A percentile compares a stretch with the other conserved stretches of the same genome.
Evolutionary conservation across 1,140 invertebrate genomes (phyloP).

Genomic region (Trichonephila clavata): DNA sequence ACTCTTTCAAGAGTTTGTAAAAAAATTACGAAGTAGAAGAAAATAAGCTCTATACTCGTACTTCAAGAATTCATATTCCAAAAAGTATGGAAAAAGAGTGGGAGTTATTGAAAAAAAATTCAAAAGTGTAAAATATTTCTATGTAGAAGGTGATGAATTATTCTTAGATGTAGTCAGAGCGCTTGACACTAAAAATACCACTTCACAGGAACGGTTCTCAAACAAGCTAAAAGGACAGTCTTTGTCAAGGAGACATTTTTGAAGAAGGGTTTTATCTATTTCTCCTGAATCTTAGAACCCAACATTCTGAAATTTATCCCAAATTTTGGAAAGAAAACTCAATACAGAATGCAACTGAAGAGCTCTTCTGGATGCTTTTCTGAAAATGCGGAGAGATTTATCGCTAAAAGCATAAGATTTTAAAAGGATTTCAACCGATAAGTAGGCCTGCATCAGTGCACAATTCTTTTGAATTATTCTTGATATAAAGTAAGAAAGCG

Average conservation of each 20-base stretch:
- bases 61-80: neutral
- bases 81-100: neutral
- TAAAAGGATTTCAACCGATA: neutral
- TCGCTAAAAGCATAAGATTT: neutral
- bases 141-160: neutral
- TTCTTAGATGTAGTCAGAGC: neutral
- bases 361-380: neutral
- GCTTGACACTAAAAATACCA: neutral
- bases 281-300: neutral
- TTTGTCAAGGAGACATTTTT: neutral
- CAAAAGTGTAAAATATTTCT: neutral
- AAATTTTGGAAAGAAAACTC: neutral
- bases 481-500: too few relatives aligned
- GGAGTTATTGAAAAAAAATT: neutral
- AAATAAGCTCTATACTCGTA: neutral
- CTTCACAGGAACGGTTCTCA: neutral
- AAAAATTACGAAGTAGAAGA: too few relatives aligned
- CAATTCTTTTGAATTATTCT: too few relatives aligned
- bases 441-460: neutral
- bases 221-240: neutral
- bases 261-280: neutral
- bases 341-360: neutral
- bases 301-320: neutral
- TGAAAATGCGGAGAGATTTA: neutral
- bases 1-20: too few relatives aligned